Base-by-base conservation (phyloP, 2,113 vertebrate species). In the Chrysochloris asiatica region DNA sequence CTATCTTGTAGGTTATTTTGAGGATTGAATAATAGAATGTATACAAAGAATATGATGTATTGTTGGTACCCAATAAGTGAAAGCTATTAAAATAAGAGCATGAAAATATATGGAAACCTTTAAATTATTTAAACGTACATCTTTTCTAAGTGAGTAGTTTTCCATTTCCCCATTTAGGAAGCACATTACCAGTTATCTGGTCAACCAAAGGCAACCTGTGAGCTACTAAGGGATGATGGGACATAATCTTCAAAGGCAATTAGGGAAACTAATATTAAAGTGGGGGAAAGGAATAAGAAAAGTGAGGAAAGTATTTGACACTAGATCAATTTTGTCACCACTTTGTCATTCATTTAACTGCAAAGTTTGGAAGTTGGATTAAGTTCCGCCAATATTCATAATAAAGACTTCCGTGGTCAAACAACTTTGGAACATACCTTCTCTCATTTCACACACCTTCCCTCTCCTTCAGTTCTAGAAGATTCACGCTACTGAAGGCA, bases 51-150 rank as follows among this genome's bases (percentile, higher is more conserved):
- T 10, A 14, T 75, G 43, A 26, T 73, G 41, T n/a, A 80, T 3
- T 84, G 11, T 28, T 22, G 16, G 21, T 81, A 17, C 8, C 38
- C 48, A 61, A 54, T 47, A 38, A 45, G 69, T 72, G 61, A 84
- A 84, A 79, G 12, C n/a, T 43, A 38, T 83, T 83, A 50, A 73
- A 93, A 88, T 88, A 73, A 87, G 63, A 88, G 14, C 22, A 56
- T 45, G 36, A 79, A 65, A 76, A 13, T 50, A 48, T 43, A 48
- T 0, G 36, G 54, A 90, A 56, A 69, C 21, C 21, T 85, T 76
- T 22, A 26, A 69, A 48, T 36, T 77, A 24, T 88, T 43, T 54
- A 36, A 52, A 80, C 69, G 45, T 12, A 28, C 17, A 71, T 38
- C 33, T 54, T 36, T 67, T 28, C 38, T n/a, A n/a, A n/a, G n/a